These are phyloP conservation scores for Asarcornis scutulata DNA, from an alignment of 2,113 vertebrate genomes.

Conservation along the genomic window DNA sequence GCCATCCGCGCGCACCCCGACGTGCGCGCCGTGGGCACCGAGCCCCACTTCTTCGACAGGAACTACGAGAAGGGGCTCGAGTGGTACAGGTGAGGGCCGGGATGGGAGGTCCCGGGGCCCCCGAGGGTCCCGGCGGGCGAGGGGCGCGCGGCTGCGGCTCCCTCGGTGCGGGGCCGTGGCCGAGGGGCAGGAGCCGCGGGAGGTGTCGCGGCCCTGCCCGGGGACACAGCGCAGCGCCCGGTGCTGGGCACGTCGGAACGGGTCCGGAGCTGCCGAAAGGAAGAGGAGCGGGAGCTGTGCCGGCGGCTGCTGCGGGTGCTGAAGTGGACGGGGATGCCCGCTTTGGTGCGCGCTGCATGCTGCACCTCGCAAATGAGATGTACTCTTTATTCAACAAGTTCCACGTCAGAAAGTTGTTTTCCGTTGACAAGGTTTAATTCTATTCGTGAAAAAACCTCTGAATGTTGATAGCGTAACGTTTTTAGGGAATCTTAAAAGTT, in stretches of 20 bases:
- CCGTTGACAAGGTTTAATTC: not conserved
- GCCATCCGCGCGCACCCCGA: conserved; percentile 81
- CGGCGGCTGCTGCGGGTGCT: conserved; percentile 8
- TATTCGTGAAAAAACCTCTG: not conserved
- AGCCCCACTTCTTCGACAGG: too few relatives aligned
- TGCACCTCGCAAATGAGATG: not conserved
- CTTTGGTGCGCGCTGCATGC: not conserved
- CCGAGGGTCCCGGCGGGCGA: not conserved
- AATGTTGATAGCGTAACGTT: not conserved
- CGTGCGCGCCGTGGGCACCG: too few relatives aligned
- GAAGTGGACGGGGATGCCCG: not conserved
- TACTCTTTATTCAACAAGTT: conserved; percentile 57
- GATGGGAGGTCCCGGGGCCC: not conserved
- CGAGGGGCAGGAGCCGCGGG: not conserved
- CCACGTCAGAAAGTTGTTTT: conserved; percentile 41
- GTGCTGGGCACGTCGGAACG: not conserved
- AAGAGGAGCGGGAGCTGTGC: not conserved
- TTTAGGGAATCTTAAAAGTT: not conserved
- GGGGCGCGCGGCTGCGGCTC: not conserved
- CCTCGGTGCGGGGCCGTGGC: not conserved
- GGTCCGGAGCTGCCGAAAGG: conserved; percentile 53
- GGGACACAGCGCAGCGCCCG: not conserved
- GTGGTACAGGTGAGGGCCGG: conserved; percentile 94
- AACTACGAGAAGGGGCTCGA: too few relatives aligned
- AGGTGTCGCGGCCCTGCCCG: not conserved